Evolutionary conservation across 2,113 vertebrate species (phyloP).

Genomic region (Vulpes vulpes): DNA sequence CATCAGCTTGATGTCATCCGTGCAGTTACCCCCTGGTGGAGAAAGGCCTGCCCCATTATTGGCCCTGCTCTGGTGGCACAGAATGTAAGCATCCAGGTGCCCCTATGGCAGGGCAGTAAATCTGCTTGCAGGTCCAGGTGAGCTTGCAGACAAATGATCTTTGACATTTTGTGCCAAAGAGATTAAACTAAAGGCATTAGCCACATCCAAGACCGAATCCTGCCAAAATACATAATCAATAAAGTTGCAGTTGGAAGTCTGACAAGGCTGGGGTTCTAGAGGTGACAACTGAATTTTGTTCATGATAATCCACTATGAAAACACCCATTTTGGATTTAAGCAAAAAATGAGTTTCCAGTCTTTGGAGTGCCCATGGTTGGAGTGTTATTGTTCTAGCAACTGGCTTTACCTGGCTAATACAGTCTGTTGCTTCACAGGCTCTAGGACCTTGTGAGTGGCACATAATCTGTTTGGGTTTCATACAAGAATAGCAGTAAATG

Average conservation of each 20-base stretch:
- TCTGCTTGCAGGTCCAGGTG: rapidly evolving
- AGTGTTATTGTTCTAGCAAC: too few relatives aligned
- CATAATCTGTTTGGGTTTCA: too few relatives aligned
- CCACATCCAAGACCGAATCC: background rate
- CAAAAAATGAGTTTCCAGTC: background rate
- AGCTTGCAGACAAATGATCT: background rate
- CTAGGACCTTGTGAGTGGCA: background rate
- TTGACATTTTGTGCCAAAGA: background rate
- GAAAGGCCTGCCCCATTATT: background rate
- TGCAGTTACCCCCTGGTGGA: too few relatives aligned
- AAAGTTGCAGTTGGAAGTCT: too few relatives aligned
- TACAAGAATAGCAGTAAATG: background rate
- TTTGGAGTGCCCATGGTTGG: too few relatives aligned
- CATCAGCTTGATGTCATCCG: background rate
- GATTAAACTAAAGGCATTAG: background rate
- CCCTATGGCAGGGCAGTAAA: background rate
- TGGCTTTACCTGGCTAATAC: background rate
- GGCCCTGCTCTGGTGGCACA: background rate
- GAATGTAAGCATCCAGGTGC: background rate
- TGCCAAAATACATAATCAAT: background rate
- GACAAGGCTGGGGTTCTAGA: background rate
- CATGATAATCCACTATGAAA: background rate
- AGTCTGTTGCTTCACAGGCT: background rate
- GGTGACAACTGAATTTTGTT: background rate
- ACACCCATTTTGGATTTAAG: background rate